A percentile compares a stretch with the other conserved stretches of the same genome.
Evolutionary conservation across 2,797 vertebrate species (phyloP).

Genomic region (Danio kyathit): DNA sequence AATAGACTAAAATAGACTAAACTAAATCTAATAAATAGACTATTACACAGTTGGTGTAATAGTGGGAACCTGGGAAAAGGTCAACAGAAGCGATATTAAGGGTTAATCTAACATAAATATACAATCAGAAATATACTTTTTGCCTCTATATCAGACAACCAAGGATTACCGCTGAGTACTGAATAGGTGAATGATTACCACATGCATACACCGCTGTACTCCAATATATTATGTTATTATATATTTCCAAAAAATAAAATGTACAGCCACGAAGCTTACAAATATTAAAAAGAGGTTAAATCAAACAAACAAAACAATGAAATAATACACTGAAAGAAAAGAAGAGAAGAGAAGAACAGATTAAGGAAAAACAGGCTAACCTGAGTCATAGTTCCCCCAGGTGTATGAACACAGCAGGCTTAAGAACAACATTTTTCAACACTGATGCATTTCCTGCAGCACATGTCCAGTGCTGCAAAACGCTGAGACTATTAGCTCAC

Average conservation of each 20-base stretch:
- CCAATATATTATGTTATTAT: neutral
- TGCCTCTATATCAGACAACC: neutral
- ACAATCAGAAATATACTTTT: neutral
- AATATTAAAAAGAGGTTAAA: neutral
- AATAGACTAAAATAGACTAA: too few relatives aligned
- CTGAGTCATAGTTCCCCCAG: constrained; percentile 30
- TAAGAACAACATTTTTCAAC: constrained; percentile 45
- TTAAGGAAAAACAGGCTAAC: neutral
- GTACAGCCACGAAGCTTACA: neutral
- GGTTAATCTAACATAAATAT: neutral
- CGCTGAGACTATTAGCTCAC: constrained; percentile 71
- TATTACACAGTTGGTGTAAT: too few relatives aligned
- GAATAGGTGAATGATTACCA: neutral
- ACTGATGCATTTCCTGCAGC: constrained; percentile 72
- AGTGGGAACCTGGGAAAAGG: too few relatives aligned
- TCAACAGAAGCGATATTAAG: too few relatives aligned
- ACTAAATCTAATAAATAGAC: too few relatives aligned
- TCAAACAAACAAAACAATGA: neutral
- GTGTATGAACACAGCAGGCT: constrained; percentile 64
- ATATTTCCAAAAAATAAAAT: neutral
- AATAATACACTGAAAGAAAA: neutral
- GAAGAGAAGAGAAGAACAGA: neutral
- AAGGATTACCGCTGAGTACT: neutral
- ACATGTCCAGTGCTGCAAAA: constrained; percentile 71
- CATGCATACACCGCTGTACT: neutral